Conservation (phyloP, 2,888 invertebrate genomes). For the Bruchidius siliquastri region DNA sequence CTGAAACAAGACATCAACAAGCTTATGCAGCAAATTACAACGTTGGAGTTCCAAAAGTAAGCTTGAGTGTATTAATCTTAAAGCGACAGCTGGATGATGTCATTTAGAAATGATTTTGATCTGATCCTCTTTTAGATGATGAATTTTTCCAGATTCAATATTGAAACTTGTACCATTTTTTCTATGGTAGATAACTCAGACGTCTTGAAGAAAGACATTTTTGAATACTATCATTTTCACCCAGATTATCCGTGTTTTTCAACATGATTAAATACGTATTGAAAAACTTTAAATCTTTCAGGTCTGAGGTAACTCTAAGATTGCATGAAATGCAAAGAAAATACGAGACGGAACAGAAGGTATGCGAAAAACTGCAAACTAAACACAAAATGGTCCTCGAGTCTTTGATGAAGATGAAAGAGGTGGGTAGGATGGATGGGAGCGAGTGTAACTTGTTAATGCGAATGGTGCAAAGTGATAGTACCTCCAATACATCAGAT, state of each 20-base stretch:
- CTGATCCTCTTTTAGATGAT: no score
- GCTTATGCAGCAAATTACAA: constrained; percentile 31
- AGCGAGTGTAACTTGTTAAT: constrained; percentile 22
- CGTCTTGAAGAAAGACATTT: no score
- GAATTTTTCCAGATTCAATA: no score
- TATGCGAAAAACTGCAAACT: constrained; percentile 30
- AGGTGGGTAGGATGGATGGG: constrained; percentile 25
- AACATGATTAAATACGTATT: no score
- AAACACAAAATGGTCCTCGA: constrained; percentile 28
- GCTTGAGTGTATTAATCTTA: no score
- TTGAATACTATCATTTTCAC: no score
- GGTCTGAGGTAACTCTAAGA: constrained; percentile 35
- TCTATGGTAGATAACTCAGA: no score
- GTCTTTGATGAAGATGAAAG: constrained; percentile 28
- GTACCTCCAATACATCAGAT: neutral
- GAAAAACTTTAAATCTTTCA: no score
- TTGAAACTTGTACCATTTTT: no score
- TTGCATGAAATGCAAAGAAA: constrained; percentile 35
- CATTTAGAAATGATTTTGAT: no score
- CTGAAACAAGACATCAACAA: constrained; percentile 30
- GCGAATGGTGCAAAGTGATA: constrained; percentile 19
- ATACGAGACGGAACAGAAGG: constrained; percentile 31
- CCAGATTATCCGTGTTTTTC: no score
- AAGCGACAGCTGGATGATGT: no score
- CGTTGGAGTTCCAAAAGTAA: constrained; percentile 36